Evolutionary conservation across 1,140 invertebrate species (phyloP), one percentile per base, ranked within the genome.

Genomic region (Drosophila neocordata): DNA sequence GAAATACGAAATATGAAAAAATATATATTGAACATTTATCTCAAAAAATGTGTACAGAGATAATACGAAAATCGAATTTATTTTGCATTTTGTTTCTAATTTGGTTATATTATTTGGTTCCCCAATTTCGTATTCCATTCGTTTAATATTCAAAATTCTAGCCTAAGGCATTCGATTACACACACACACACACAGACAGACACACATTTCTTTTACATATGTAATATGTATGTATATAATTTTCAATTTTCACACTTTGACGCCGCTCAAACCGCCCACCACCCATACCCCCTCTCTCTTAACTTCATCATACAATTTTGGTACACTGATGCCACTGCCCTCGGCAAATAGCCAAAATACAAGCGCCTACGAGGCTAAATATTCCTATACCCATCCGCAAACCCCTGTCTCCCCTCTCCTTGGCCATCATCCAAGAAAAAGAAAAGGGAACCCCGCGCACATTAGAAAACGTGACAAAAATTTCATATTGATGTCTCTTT

Each of bases 381-480:
- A 73, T 74, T 58, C 41, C 41, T 48, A 48, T 1, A 3, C 27
- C 27, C 27, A 37, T 27, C 18, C 13, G 7, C 7, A 31, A 31
- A 31, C 18, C 8, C 8, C 57, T 11, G 18, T 38, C 12, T 4
- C 61, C 31, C 15, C 13, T 34, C 35, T 38, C 51, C 27, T 48
- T 24, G 22, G 22, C 37, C 12, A 1, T 4, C 37, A n/a, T 41
- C 38, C 6, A 4, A 31, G 27, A 31, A 31, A 31, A 31, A 6
- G 6, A 7, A 44, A 44, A 18, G 18, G 15, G 41, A 44, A 58
- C 58, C 69, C 61, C 65, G 57, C 22, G 57, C 78, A 73, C 83
- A 85, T 87, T 85, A 85, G 82, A 82, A 87, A 87, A 87, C 83
- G 83, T 87, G 83, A 87, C 83, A 87, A 79, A 87, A 87, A 88